Base-by-base conservation (phyloP, 2,113 vertebrate species). In the Amazona vittata region DNA sequence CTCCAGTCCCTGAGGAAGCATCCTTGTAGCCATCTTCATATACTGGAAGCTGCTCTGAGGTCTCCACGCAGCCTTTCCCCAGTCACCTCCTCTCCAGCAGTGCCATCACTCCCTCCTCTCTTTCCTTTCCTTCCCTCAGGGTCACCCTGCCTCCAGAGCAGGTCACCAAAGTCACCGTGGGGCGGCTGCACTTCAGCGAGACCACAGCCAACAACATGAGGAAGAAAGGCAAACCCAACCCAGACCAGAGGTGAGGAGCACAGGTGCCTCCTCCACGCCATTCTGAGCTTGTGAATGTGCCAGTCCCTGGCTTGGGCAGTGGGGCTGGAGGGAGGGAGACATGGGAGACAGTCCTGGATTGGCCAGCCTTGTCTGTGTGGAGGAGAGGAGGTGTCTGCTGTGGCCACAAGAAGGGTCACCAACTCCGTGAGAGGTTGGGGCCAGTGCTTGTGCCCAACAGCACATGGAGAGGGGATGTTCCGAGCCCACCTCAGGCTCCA, bases 191-290 rank as follows among this genome's bases (percentile, higher is more conserved):
- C 97, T 99, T 99, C 97, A 99, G 99, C 0, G 99, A 99, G 98
- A 99, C 99, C 89, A 99, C 99, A 0, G 99, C 99, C 86, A 99
- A 99, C 97, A 99, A 99, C 97, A 99, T 99, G 99, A 98, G 99
- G 82, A 99, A 99, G 97, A 99, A 99, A 95, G 99, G 99, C 96
- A 99, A 99, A 85, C 99, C 99, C 65, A 99, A 99, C 95, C 99
- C 99, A 0, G 99, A 99, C 98, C 99, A 99, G 98, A 99, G 99
- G 99, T 99, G 96, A 97, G 94, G 31, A 28, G 5, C 67, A 21
- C 15, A 0, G 11, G 1, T 2, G 4, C 10, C 33, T 80, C 33
- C 74, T 62, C 47, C 22, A 6, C 19, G 10, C 8, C 2, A 0
- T 25, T 68, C 68, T 3, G 11, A 6, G 29, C 35, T 71, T 8